These are phyloP conservation scores for Bombus superbus DNA, from an alignment of 1,140 invertebrate species.

Conservation along the genomic window DNA sequence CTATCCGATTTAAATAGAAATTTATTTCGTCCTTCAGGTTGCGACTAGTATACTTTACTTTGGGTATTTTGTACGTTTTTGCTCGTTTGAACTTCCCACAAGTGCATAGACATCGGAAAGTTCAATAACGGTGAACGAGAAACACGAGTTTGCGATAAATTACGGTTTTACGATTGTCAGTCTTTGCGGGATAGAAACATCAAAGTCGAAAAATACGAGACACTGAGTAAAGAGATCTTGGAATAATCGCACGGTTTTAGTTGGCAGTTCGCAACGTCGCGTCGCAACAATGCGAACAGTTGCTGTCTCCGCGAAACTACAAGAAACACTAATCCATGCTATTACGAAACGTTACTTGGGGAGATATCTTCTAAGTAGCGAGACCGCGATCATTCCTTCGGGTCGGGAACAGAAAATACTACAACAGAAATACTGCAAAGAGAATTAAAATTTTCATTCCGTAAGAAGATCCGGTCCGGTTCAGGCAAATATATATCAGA, in stretches of 20 bases:
- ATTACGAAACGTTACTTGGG: conserved; percentile 18
- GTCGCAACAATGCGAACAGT: conserved; percentile 4
- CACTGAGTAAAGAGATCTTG: neutral
- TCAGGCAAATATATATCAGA: conserved; percentile 56
- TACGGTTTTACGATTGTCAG: no score
- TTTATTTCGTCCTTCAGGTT: neutral
- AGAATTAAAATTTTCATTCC: conserved; percentile 42
- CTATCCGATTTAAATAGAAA: neutral
- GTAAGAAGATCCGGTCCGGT: conserved; percentile 48
- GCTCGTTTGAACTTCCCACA: neutral
- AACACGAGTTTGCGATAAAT: no score
- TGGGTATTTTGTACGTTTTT: neutral
- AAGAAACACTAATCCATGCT: conserved; percentile 45
- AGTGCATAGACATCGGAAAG: neutral
- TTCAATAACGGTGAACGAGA: no score
- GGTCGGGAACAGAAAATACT: conserved; percentile 1
- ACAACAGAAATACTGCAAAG: conserved; percentile 39
- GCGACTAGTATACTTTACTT: neutral
- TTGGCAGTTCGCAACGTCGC: neutral
- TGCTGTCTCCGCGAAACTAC: conserved; percentile 10
- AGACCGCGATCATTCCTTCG: conserved; percentile 33
- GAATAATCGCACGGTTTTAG: neutral
- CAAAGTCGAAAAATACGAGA: neutral
- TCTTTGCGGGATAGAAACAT: neutral
- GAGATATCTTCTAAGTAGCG: neutral